Conservation (phyloP, 2,888 invertebrate species). For the Smittia aterrima region DNA sequence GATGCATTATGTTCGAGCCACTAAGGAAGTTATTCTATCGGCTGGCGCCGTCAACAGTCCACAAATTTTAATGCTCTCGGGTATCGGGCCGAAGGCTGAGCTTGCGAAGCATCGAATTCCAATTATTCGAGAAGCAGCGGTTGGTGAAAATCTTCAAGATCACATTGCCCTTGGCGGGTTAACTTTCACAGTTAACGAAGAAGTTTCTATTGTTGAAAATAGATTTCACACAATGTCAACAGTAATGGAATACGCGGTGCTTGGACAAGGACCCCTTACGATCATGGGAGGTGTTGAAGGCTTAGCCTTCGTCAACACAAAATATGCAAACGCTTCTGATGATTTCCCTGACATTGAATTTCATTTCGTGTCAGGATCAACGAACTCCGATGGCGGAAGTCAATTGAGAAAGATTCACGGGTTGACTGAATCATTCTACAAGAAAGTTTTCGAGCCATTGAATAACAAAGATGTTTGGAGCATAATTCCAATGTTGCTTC, state of each 20-base stretch:
- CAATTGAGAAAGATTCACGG: constrained; percentile 80
- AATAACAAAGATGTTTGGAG: constrained; percentile 78
- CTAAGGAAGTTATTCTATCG: constrained; percentile 84
- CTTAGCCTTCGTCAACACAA: constrained; percentile 84
- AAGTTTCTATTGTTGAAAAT: constrained; percentile 75
- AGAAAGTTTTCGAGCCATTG: constrained; percentile 70
- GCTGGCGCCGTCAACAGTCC: constrained; percentile 92
- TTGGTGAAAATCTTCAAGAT: constrained; percentile 85
- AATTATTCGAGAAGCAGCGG: constrained; percentile 74
- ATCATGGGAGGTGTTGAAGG: constrained; percentile 88
- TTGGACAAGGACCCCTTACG: constrained; percentile 80
- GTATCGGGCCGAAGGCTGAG: constrained; percentile 75
- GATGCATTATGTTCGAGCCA: constrained; percentile 70
- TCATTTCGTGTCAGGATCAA: constrained; percentile 83
- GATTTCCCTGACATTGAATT: constrained; percentile 89
- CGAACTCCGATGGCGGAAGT: constrained; percentile 80
- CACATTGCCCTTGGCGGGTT: constrained; percentile 84
- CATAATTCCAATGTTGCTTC: constrained; percentile 76
- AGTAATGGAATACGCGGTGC: constrained; percentile 77
- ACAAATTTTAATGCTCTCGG: constrained; percentile 90
- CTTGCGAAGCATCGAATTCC: constrained; percentile 73
- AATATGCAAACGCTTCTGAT: constrained; percentile 72
- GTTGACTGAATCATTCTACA: constrained; percentile 69
- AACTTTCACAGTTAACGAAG: constrained; percentile 75
- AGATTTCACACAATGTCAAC: constrained; percentile 76